phyloP scores from a whole-genome alignment of 1,140 invertebrate species.

The Heterodera schachtii region DNA sequence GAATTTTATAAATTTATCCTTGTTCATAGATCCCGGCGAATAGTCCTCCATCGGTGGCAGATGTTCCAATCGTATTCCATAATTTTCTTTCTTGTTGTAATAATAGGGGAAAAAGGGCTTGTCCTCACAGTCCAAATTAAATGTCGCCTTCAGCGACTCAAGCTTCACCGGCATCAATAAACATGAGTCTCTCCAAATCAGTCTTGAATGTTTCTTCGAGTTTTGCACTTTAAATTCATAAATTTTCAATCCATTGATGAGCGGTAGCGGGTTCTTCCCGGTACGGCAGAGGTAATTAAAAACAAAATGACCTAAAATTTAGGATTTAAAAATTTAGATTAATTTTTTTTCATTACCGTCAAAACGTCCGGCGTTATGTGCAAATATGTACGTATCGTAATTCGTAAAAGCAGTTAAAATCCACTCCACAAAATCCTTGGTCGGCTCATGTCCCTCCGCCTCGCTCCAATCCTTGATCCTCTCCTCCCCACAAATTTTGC shows the following conservation, averaged over 20 bases:
- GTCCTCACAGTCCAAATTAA: constrained; percentile 1
- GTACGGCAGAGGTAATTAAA: not conserved
- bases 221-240: constrained; percentile 2
- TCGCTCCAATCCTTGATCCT: not conserved
- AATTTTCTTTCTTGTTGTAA: not conserved
- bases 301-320: not conserved
- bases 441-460: not conserved
- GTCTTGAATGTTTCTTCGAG: not conserved
- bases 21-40: not conserved
- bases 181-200: not conserved
- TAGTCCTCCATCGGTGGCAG: not conserved
- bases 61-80: not conserved
- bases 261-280: not conserved
- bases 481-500: not conserved
- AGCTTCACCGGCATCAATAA: not conserved
- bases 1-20: not conserved
- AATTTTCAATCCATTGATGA: not conserved
- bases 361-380: not conserved
- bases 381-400: not conserved
- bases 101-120: not conserved
- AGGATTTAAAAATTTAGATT: too few species aligned
- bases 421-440: not conserved
- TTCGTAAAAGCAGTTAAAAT: not conserved
- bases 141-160: not conserved
- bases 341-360: not conserved